Evolutionary conservation across 2,888 invertebrate genomes (phyloP), one percentile per base, ranked within the genome.

Genomic region (Camptogramma bilineatum): DNA sequence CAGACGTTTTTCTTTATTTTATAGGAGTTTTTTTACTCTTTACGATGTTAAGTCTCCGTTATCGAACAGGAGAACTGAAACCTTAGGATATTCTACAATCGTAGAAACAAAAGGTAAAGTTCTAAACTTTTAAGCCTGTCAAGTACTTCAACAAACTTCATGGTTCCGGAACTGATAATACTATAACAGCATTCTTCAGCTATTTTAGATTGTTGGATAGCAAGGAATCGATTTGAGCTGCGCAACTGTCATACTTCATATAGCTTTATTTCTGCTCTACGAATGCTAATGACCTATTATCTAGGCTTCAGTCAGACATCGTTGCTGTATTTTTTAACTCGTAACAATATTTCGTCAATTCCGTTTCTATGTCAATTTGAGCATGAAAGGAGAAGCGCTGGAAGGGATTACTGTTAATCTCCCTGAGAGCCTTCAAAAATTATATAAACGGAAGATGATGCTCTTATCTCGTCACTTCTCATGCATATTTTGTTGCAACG

Each of bases 181-280:
- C 61, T 58, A 51, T 54, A 65, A 18, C 16, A 57, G 17, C 46
- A 53, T 21, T 56, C 24, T 39, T 60, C 44, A 61, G 39, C 61
- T 65, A 54, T 53, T 24, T 50, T 39, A 53, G 61, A 56, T 44
- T 46, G 56, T 47, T 39, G 51, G 50, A 50, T 18, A 55, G 47
- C 39, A 39, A 46, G 17, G 52, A 28, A 65, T 61, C 65, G 61
- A 65, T 65, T 53, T 53, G 21, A 50, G 60, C 53, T 44, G 53
- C 61, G 61, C 42, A 10, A 46, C 46, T 44, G 42, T 34, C 56
- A 52, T 56, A 57, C 61, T 54, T 57, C 4, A 18, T 50, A 46
- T 51, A 34, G 34, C 57, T 39, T 57, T 46, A 50, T 65, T 57
- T 60, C 50, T 34, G 50, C 44, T 61, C 48, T 52, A 64, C 42